Evolutionary conservation across 2,888 invertebrate species (phyloP).

Genomic region (Chrysomela aeneicollis): DNA sequence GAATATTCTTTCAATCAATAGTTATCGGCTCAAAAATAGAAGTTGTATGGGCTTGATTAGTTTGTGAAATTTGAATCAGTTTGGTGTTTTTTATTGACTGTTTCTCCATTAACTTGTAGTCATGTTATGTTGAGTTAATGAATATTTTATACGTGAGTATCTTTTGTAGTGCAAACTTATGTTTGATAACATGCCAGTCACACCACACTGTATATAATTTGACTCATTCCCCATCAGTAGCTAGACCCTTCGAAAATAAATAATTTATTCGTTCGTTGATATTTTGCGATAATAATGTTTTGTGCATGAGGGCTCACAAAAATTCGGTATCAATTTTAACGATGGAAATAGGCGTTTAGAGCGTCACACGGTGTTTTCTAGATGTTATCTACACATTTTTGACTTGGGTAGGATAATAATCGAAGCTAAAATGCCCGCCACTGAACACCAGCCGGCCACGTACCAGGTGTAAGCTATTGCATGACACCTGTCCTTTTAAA

Average conservation of each 20-base stretch:
- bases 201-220: background rate
- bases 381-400: constrained; percentile 42
- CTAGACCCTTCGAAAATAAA: background rate
- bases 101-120: too few relatives aligned
- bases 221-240: background rate
- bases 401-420: constrained; percentile 38
- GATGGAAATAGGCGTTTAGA: constrained; percentile 27
- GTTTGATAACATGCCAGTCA: too few relatives aligned
- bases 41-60: too few relatives aligned
- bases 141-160: too few relatives aligned
- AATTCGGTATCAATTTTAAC: constrained; percentile 25
- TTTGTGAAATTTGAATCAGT: too few relatives aligned
- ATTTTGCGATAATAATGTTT: background rate
- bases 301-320: constrained; percentile 1
- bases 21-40: too few relatives aligned
- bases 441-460: constrained; percentile 55
- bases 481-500: constrained; percentile 59
- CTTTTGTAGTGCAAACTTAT: too few relatives aligned
- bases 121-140: too few relatives aligned
- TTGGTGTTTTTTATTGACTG: too few relatives aligned
- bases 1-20: too few relatives aligned
- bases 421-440: constrained; percentile 43
- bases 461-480: constrained; percentile 58
- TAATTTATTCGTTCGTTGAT: background rate
- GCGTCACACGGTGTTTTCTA: constrained; percentile 29